These are phyloP conservation scores for Bombylius major DNA, from an alignment of 2,888 invertebrate genomes.

Conservation along the genomic window DNA sequence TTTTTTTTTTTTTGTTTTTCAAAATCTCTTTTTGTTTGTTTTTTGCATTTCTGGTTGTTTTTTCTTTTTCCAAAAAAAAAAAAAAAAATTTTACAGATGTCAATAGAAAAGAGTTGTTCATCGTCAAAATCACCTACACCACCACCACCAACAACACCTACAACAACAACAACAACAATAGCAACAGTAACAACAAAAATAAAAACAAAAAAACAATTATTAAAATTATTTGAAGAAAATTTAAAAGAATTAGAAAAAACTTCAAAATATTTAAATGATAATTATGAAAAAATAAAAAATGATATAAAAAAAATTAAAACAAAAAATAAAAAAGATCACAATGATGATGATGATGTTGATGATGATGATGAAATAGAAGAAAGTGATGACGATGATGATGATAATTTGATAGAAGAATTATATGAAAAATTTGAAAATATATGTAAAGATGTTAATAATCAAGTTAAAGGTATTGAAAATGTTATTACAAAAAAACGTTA, in stretches of 20 bases:
- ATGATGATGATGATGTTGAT: background rate
- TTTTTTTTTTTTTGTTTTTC: background rate
- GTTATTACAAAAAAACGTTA: background rate
- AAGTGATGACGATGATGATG: background rate
- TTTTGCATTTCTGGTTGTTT: slow-evolving; percentile 8
- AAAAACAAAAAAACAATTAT: background rate
- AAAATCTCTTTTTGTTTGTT: background rate
- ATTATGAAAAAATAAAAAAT: background rate
- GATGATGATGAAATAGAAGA: background rate
- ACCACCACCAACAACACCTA: background rate
- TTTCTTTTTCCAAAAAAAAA: background rate
- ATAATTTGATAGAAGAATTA: background rate
- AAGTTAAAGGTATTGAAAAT: background rate
- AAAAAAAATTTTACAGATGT: slow-evolving; percentile 3
- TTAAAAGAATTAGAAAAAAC: background rate
- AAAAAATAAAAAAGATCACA: too few relatives aligned
- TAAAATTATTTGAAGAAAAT: background rate
- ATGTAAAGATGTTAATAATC: background rate
- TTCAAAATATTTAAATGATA: background rate
- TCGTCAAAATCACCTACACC: background rate
- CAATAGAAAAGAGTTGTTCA: background rate
- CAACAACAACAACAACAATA: background rate
- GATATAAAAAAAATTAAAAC: background rate
- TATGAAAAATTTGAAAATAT: background rate
- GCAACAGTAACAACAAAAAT: background rate